Conservation (phyloP, 2,888 invertebrate species). For the Harpagoxenus sublaevis region DNA sequence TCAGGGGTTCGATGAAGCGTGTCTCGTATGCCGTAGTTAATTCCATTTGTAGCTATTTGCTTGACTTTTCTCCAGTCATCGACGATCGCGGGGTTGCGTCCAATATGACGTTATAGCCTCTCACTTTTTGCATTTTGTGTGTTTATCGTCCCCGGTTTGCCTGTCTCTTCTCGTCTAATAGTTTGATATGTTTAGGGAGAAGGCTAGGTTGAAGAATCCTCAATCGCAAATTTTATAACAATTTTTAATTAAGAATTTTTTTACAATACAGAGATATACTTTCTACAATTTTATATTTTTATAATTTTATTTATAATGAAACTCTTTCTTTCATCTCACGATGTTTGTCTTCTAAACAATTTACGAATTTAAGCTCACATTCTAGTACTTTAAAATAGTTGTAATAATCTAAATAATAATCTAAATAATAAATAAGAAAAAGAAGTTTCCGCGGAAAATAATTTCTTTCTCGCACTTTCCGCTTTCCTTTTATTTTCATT, state of each 20-base stretch:
- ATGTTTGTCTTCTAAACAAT: not conserved
- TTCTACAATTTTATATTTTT: not conserved
- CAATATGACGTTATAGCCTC: constrained; percentile 15
- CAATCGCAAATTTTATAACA: not conserved
- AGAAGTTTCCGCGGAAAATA: not conserved
- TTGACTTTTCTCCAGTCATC: constrained; percentile 66
- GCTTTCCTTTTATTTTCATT: constrained; percentile 43
- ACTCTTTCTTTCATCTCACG: not conserved
- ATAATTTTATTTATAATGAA: not conserved
- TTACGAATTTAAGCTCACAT: constrained; percentile 23
- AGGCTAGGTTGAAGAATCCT: not conserved
- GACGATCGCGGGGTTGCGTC: constrained; percentile 58
- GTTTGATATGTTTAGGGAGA: not conserved
- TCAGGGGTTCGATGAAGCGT: constrained; percentile 80
- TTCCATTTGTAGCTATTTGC: constrained; percentile 80
- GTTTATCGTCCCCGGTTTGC: not conserved
- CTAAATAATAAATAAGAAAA: constrained; percentile 1
- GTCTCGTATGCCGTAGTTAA: constrained; percentile 77
- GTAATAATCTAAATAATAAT: not conserved
- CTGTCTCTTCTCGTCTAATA: not conserved
- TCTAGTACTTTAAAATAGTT: not conserved
- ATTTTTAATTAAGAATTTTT: not conserved
- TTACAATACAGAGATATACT: not conserved
- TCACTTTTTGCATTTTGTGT: constrained; percentile 3
- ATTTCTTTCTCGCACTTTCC: not conserved